These are phyloP conservation scores for Andricus grossulariae DNA, from an alignment of 1,140 invertebrate species.

Conservation along the genomic window DNA sequence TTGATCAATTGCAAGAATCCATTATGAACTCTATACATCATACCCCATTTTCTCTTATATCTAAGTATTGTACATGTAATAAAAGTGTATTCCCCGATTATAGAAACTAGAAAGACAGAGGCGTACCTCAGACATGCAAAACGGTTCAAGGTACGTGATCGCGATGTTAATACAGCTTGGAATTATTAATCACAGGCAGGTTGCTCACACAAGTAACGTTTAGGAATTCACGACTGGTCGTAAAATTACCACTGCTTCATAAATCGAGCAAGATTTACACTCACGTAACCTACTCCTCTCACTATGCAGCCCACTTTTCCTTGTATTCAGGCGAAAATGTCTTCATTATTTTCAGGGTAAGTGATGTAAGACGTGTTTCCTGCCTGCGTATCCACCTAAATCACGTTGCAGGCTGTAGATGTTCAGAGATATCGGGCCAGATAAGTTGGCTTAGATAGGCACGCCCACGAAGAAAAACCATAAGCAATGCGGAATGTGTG, in stretches of 20 bases:
- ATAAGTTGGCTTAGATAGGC: conserved; percentile 17
- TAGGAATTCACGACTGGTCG: too few species aligned
- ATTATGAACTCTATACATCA: too few species aligned
- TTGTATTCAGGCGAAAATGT: conserved; percentile 15
- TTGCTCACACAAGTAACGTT: too few species aligned
- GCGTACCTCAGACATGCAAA: neutral
- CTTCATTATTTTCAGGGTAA: conserved; percentile 9
- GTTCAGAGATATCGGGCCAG: conserved; percentile 15
- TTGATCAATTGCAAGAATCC: neutral
- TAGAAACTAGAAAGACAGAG: too few species aligned
- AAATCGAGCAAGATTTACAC: neutral
- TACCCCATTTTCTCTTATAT: too few species aligned
- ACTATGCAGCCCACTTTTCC: neutral
- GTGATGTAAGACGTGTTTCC: neutral
- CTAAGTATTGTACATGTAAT: too few species aligned
- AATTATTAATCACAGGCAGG: too few species aligned
- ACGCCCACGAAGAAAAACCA: conserved; percentile 6
- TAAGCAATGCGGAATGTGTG: conserved; percentile 8
- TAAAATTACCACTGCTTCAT: too few species aligned
- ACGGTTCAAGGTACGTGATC: too few species aligned
- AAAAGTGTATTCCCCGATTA: too few species aligned
- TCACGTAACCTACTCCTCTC: neutral
- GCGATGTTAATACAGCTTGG: too few species aligned
- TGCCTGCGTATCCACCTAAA: conserved; percentile 1
- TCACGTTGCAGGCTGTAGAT: conserved; percentile 5